Evolutionary conservation across 2,113 vertebrate species (phyloP), one percentile per base, ranked within the genome.

Genomic region (Paraplagusia blochii): DNA sequence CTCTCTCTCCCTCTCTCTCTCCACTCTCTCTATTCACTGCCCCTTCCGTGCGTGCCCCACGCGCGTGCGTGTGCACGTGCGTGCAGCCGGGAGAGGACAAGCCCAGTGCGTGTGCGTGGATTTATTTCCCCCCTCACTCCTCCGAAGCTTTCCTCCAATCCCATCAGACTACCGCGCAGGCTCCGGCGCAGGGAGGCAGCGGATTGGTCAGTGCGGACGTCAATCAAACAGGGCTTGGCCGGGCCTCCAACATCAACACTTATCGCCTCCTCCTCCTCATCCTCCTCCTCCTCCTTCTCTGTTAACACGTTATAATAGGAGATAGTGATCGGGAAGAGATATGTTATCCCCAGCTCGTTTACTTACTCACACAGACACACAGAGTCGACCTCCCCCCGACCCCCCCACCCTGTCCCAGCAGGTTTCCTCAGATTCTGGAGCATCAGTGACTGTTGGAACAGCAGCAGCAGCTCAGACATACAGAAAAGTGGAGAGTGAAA

Each of bases 241-340:
- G 43, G 44, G 19, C 38, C 54, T 44, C 56, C 10, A 34, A 16
- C 53, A 19, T 12, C n/a, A 18, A 9, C 38, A 39, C 55, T n/a
- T n/a, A n/a, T n/a, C n/a, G n/a, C 58, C 53, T 35, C 55, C 49
- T 60, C 75, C 69, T 46, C 43, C 52, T 69, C 77, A 77, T 77
- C 53, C 40, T 44, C 60, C 67, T 74, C 63, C 54, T 53, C 53
- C 44, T 74, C 63, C 53, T 53, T 48, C 58, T 75, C 74, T 77
- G 72, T 81, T 85, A 85, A 82, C 84, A 84, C 77, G 72, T 83
- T 77, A 85, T 85, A 77, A 81, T 69, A 68, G 76, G 63, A 81
- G 82, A 85, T 83, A 78, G 76, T 64, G 54, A 86, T 87, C 79
- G 77, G 80, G 65, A 82, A 76, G 56, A 52, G 72, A 77, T 76